Percentiles rank a stretch among this genome's conserved stretches.
These are phyloP conservation scores for Cassiopea andromeda DNA, from an alignment of 30 jellyfish, hydroid and myxozoan species.

Conservation along the genomic window DNA sequence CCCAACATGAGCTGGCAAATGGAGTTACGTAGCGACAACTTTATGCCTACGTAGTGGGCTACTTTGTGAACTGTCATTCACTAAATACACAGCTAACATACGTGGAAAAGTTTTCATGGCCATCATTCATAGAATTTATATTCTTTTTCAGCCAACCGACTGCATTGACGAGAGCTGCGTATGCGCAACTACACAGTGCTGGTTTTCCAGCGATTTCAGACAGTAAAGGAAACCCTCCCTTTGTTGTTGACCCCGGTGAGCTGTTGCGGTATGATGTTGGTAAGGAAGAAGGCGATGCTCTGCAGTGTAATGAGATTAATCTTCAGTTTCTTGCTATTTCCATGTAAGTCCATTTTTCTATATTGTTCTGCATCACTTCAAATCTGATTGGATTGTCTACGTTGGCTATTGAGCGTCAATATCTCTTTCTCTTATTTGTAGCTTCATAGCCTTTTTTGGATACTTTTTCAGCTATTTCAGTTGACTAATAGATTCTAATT, in stretches of 20 bases:
- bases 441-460: too few species aligned
- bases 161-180: slow-evolving; percentile 81
- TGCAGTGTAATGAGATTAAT: slow-evolving; percentile 85
- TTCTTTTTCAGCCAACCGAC: slow-evolving; percentile 37
- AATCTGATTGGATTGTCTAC: neutral
- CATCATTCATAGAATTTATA: neutral
- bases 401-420: too few species aligned
- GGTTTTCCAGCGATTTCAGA: slow-evolving; percentile 88
- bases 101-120: too few species aligned
- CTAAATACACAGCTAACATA: too few species aligned
- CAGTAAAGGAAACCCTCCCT: slow-evolving; percentile 92
- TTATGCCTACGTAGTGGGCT: too few species aligned
- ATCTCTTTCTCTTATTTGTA: too few species aligned
- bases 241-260: slow-evolving; percentile 86
- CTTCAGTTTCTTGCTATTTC: slow-evolving; percentile 87
- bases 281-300: slow-evolving; percentile 80
- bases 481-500: too few species aligned
- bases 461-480: too few species aligned
- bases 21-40: too few species aligned
- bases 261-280: slow-evolving; percentile 64
- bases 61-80: too few species aligned
- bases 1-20: too few species aligned
- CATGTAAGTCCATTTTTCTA: slow-evolving; percentile 23
- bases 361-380: neutral
- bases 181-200: slow-evolving; percentile 85